Percentiles rank a stretch among this genome's conserved stretches.
Evolutionary conservation across 1,140 invertebrate species (phyloP).

Genomic region (Panulirus ornatus): DNA sequence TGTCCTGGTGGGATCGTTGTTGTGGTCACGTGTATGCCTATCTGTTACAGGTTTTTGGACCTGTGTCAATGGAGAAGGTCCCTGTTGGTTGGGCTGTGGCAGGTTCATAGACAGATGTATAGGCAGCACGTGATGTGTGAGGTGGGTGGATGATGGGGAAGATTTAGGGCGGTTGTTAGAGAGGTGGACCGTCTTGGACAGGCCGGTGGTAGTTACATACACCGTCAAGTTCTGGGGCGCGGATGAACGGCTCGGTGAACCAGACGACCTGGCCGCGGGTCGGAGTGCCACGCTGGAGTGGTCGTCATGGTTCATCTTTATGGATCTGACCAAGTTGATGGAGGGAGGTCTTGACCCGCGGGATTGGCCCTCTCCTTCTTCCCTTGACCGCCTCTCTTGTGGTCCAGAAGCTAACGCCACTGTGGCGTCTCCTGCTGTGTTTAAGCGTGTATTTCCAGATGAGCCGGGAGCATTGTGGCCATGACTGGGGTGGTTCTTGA

Average conservation of each 20-base stretch:
- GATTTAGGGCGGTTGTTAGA: background rate
- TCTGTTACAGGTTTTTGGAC: background rate
- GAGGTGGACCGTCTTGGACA: constrained; percentile 27
- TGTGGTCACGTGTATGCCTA: too few species aligned
- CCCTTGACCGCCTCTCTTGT: background rate
- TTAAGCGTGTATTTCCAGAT: background rate
- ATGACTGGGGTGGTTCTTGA: background rate
- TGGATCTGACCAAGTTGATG: constrained; percentile 9
- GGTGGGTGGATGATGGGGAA: background rate
- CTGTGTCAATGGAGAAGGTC: background rate
- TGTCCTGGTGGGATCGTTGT: background rate
- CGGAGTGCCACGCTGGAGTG: background rate
- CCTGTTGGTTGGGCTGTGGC: too few species aligned
- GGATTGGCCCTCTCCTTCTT: background rate
- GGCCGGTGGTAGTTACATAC: constrained; percentile 54
- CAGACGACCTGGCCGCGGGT: background rate
- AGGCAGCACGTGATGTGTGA: too few species aligned
- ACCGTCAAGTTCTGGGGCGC: constrained; percentile 64
- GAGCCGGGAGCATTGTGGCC: background rate
- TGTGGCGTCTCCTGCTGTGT: background rate
- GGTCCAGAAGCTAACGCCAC: background rate
- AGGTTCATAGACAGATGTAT: too few species aligned
- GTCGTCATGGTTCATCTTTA: background rate
- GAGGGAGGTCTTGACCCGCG: constrained; percentile 24
- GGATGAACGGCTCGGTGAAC: constrained; percentile 41